A percentile compares a stretch with the other conserved stretches of the same genome.
These are phyloP conservation scores for Augiades crinisus DNA, from an alignment of 2,888 invertebrate species.

Conservation along the genomic window DNA sequence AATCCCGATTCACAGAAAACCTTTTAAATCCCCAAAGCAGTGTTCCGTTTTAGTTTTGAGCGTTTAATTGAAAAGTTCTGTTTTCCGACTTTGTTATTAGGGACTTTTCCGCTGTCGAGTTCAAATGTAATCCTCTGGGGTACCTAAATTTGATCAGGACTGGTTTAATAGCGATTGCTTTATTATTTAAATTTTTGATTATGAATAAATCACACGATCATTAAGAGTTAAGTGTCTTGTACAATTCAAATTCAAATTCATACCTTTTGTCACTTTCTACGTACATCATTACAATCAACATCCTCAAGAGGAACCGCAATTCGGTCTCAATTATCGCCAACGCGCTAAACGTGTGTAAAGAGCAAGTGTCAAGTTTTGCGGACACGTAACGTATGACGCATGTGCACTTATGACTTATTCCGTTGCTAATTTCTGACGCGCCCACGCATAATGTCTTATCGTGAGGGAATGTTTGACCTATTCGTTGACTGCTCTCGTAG, in stretches of 20 bases:
- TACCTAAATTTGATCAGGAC: background rate
- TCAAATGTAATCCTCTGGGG: background rate
- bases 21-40: background rate
- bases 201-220: too few species aligned
- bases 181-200: too few species aligned
- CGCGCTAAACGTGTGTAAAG: conserved; percentile 4
- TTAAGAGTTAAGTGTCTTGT: too few species aligned
- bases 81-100: background rate
- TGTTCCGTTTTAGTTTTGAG: background rate
- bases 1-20: background rate
- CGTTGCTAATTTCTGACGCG: too few species aligned
- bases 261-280: background rate
- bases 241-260: too few species aligned
- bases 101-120: background rate
- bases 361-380: background rate
- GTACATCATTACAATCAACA: background rate
- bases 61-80: background rate
- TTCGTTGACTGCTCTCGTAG: background rate
- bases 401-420: too few species aligned
- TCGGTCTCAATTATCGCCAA: conserved; percentile 1
- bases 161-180: too few species aligned
- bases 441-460: conserved; percentile 6
- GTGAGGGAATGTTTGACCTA: conserved; percentile 6
- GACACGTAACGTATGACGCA: conserved; percentile 6
- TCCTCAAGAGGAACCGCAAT: background rate